Percentiles rank a stretch among this genome's conserved stretches.
Evolutionary conservation across 2,113 vertebrate genomes (phyloP).

Genomic region (Prunella fulvescens): DNA sequence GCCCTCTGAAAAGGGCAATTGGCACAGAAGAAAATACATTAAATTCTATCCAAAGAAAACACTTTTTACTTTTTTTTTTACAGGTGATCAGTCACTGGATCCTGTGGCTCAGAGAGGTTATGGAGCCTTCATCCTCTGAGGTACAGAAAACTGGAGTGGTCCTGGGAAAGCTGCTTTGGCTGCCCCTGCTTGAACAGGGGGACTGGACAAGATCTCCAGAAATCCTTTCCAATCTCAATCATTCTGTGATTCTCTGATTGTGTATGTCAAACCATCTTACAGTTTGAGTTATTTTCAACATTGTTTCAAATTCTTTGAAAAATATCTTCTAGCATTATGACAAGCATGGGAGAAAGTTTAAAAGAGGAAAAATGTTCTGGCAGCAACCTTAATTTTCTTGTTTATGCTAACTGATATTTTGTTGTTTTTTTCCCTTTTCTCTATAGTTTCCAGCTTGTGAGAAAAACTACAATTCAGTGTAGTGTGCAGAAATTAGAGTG

Average conservation of each 20-base stretch:
- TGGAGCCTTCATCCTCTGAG: background rate
- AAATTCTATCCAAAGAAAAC: background rate
- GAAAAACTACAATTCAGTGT: background rate
- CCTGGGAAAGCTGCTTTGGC: background rate
- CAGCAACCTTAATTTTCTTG: background rate
- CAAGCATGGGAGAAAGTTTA: background rate
- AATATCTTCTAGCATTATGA: background rate
- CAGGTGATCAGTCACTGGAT: background rate
- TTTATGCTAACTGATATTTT: background rate
- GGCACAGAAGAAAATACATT: background rate
- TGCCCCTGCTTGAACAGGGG: background rate
- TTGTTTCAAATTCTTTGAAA: background rate
- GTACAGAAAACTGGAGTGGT: background rate
- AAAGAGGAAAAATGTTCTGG: background rate
- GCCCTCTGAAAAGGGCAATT: background rate
- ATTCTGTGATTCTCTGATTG: background rate
- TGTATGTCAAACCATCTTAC: background rate
- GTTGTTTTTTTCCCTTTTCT: background rate
- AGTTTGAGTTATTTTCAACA: background rate
- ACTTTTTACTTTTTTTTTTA: background rate
- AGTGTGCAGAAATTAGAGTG: background rate
- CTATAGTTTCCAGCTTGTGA: background rate
- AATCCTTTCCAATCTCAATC: background rate
- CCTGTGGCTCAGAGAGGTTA: rapidly evolving
- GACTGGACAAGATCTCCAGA: background rate